Evolutionary conservation across 2,888 invertebrate genomes (phyloP).

Genomic region (Leucoma salicis): DNA sequence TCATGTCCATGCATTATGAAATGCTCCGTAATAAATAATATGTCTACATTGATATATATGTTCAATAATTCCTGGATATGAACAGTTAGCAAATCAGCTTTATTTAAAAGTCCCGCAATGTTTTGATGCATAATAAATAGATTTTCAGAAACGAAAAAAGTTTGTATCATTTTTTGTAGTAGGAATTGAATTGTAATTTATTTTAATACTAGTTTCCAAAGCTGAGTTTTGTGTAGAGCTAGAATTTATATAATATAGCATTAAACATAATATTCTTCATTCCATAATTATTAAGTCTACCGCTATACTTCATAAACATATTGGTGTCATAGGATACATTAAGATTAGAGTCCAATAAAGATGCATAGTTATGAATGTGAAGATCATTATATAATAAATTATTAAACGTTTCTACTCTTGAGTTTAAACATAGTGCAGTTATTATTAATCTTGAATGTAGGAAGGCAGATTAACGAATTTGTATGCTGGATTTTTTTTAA

Average conservation of each 20-base stretch:
- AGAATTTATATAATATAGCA: neutral
- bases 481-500: slow-evolving; percentile 3
- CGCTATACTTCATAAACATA: neutral
- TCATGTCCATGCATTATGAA: neutral
- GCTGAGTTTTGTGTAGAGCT: no score
- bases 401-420: slow-evolving; percentile 1
- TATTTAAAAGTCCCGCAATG: neutral
- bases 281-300: neutral
- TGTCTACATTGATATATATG: neutral
- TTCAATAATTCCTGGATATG: neutral
- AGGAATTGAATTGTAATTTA: neutral
- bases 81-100: neutral
- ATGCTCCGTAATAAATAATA: no score
- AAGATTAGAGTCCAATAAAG: slow-evolving; percentile 3
- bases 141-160: neutral
- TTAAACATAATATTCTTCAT: neutral
- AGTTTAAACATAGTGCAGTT: slow-evolving; percentile 5
- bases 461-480: slow-evolving; percentile 4
- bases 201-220: neutral
- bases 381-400: slow-evolving; percentile 1
- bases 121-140: neutral
- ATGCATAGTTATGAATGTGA: neutral
- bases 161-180: neutral
- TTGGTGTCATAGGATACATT: neutral
- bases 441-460: slow-evolving; percentile 3